Percentiles rank a stretch among this genome's conserved stretches.
phyloP scores from a whole-genome alignment of 2,113 vertebrate genomes.

The Grammomys surdaster region DNA sequence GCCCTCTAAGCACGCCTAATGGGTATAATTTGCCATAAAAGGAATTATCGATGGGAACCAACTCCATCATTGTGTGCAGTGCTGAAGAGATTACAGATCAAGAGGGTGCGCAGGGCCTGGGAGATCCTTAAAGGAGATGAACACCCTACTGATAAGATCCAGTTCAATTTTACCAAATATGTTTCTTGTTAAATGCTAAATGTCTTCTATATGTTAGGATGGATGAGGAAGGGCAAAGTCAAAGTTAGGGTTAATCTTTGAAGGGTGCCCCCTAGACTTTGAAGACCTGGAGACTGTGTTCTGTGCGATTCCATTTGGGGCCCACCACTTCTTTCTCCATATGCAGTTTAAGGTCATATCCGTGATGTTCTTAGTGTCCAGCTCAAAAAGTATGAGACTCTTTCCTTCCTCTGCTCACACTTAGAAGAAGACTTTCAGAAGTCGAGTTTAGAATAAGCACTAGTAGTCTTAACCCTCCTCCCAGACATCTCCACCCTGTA shows the following conservation, averaged over 20 bases:
- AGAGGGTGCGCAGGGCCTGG: not conserved
- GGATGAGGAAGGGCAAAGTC: not conserved
- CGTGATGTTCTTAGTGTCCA: not conserved
- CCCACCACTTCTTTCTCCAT: not conserved
- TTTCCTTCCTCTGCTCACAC: not conserved
- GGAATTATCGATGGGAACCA: slow-evolving; percentile 23
- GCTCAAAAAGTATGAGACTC: not conserved
- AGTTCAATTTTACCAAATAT: slow-evolving; percentile 8
- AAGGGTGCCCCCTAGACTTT: accelerated
- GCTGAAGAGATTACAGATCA: not conserved
- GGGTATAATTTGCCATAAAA: slow-evolving; percentile 28
- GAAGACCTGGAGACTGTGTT: not conserved
- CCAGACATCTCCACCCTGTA: not conserved
- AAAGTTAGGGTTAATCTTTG: not conserved
- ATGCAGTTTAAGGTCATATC: not conserved
- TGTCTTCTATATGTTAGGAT: not conserved
- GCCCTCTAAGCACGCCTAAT: slow-evolving; percentile 43
- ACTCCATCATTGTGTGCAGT: accelerated
- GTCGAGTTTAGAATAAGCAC: not conserved
- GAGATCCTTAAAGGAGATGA: not conserved
- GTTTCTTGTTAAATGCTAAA: not conserved
- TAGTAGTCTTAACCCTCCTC: not conserved
- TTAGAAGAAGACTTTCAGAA: not conserved
- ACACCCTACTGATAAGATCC: not conserved
- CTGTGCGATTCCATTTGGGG: not conserved